phyloP scores from a whole-genome alignment of 2,113 vertebrate genomes.

The Polyodon spathula region DNA sequence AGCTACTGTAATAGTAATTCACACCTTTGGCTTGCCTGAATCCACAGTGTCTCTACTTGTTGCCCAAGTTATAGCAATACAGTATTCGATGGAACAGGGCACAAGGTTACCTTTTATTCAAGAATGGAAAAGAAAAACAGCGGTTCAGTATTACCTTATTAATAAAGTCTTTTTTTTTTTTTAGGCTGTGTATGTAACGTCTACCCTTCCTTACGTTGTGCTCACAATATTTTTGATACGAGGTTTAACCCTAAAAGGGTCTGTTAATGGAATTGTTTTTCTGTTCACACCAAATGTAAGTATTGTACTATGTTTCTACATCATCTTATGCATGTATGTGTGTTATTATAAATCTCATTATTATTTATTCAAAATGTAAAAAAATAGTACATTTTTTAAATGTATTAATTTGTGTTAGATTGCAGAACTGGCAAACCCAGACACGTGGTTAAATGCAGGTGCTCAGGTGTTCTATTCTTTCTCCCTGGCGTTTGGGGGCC shows the following conservation, averaged over 20 bases:
- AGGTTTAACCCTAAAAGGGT: conserved; percentile 84
- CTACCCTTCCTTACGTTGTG: conserved; percentile 81
- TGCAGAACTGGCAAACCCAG: conserved; percentile 70
- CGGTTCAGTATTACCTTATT: too few relatives aligned
- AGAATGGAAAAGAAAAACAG: too few relatives aligned
- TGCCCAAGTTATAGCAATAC: too few relatives aligned
- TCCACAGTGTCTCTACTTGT: too few relatives aligned
- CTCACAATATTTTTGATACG: conserved; percentile 91
- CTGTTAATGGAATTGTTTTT: conserved; percentile 65
- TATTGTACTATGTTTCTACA: background rate
- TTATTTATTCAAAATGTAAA: too few relatives aligned
- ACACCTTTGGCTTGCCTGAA: too few relatives aligned
- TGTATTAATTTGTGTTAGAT: conserved; percentile 49
- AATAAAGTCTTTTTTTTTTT: background rate
- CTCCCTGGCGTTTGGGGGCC: conserved; percentile 87
- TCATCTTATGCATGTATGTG: too few relatives aligned
- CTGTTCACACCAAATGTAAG: conserved; percentile 83
- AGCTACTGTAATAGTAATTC: too few relatives aligned
- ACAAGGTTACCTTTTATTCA: too few relatives aligned
- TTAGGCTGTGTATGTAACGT: conserved; percentile 85
- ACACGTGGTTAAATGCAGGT: conserved; percentile 87
- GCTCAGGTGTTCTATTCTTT: conserved; percentile 94
- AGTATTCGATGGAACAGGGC: too few relatives aligned
- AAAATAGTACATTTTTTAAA: background rate
- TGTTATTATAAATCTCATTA: too few relatives aligned